A percentile compares a stretch with the other conserved stretches of the same genome.
These are phyloP conservation scores for Drosophila sechellia DNA, from an alignment of 1,140 invertebrate genomes.

Conservation along the genomic window DNA sequence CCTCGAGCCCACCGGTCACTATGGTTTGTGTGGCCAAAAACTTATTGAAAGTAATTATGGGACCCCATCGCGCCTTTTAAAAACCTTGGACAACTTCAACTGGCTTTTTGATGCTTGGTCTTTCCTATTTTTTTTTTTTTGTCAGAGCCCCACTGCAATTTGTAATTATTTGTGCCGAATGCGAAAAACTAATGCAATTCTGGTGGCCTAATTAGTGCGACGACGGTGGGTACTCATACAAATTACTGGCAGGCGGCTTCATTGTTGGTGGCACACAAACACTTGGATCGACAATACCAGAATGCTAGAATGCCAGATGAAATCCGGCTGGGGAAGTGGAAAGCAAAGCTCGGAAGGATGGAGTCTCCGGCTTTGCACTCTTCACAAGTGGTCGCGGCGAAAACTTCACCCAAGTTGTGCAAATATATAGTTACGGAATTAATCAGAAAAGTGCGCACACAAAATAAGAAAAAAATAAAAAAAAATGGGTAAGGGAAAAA, in stretches of 20 bases:
- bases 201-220: conserved; percentile 63
- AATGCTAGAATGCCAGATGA: background rate
- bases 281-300: conserved; percentile 50
- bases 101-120: conserved; percentile 14
- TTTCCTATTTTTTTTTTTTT: background rate
- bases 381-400: conserved; percentile 38
- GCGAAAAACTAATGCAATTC: conserved; percentile 67
- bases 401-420: conserved; percentile 68
- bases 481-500: background rate
- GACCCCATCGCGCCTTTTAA: conserved; percentile 8
- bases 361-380: conserved; percentile 19
- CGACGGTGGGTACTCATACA: conserved; percentile 37
- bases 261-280: conserved; percentile 53
- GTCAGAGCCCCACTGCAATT: conserved; percentile 17
- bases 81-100: conserved; percentile 39
- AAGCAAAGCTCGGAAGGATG: conserved; percentile 51
- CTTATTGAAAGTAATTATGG: conserved; percentile 74
- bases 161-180: conserved; percentile 59
- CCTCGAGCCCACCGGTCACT: conserved; percentile 6
- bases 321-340: conserved; percentile 51
- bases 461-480: conserved; percentile 14
- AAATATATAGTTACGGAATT: conserved; percentile 77
- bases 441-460: conserved; percentile 72
- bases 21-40: conserved; percentile 21
- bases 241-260: conserved; percentile 50